Evolutionary conservation across 2,113 vertebrate species (phyloP), one percentile per base, ranked within the genome.

Genomic region (Ctenomys sociabilis): DNA sequence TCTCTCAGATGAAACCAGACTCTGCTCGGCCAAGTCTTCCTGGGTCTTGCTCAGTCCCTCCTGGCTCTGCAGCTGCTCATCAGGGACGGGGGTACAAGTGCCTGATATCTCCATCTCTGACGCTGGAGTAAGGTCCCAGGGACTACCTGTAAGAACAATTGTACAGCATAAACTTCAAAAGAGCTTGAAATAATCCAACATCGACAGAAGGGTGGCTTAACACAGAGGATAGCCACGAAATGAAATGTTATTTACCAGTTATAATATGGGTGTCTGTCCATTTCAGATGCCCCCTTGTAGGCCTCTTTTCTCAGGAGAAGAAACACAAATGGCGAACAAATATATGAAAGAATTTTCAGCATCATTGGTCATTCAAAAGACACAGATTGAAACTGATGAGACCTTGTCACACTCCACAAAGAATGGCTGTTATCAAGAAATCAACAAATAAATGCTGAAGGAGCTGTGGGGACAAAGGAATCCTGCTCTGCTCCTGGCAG

Each of bases 1-100:
- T 93, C 97, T 92, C 93, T 97, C 66, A 4, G 99, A 99, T 43
- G 99, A 99, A 94, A 98, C 61, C 12, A 99, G 98, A 49, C 91
- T 88, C 0, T 98, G 97, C 49, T 96, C 93, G n/a, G 98, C 96
- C 83, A 72, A 19, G 30, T 97, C 95, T 89, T 88, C 82, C 32
- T 37, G 77, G 91, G 89, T 49, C 16, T 70, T 77, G 21, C 3
- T 61, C 52, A 12, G 35, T 7, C 45, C 93, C 63, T 63, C 91
- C 85, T 90, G 83, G 68, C 86, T 93, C 91, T 75, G 93, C 35
- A 84, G 59, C 87, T 91, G 91, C 52, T 85, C 82, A 63, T 96
- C 96, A 63, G 88, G 70, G 35, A 43, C 57, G 22, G 11, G 1
- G 37, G 86, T 1, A 0, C 73, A 40, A 8, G 35, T 89, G 52